Conservation (phyloP, 2,888 invertebrate genomes). For the Thymelicus lineola region DNA sequence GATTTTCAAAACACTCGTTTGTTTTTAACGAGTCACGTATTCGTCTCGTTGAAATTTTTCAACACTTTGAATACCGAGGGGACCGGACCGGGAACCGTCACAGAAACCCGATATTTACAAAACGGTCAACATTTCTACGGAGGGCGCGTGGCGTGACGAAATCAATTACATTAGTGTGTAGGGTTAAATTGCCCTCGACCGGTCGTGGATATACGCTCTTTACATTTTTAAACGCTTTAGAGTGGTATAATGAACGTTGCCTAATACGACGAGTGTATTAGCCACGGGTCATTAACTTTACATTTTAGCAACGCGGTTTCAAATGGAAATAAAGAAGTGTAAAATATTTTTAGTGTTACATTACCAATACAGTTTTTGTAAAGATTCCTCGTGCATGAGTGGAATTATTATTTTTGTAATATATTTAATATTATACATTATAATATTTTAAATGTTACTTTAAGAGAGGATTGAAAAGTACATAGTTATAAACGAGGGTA, state of each 20-base stretch:
- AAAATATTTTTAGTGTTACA: conserved; percentile 28
- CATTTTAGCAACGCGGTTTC: conserved; percentile 31
- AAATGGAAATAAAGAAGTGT: conserved; percentile 7
- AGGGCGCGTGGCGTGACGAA: conserved; percentile 43
- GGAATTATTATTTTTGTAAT: no score
- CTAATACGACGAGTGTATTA: conserved; percentile 30
- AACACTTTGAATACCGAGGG: conserved; percentile 18
- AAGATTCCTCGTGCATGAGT: no score
- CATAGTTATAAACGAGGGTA: background rate
- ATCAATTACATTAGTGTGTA: conserved; percentile 42
- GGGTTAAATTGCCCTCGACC: conserved; percentile 40
- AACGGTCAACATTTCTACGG: conserved; percentile 39
- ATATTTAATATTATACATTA: no score
- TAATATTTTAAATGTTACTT: no score
- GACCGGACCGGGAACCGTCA: conserved; percentile 23
- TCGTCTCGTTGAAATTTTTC: conserved; percentile 23
- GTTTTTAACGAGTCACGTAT: conserved; percentile 22
- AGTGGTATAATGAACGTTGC: conserved; percentile 28
- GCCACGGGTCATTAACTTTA: conserved; percentile 29
- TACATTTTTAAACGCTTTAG: conserved; percentile 35
- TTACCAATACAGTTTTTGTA: background rate
- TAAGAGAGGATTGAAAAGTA: no score
- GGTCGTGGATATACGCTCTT: conserved; percentile 23
- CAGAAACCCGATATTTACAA: conserved; percentile 39
- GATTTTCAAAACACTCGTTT: conserved; percentile 24